Evolutionary conservation across 2,113 vertebrate genomes (phyloP).

Genomic region (Triplophysa dalaica): DNA sequence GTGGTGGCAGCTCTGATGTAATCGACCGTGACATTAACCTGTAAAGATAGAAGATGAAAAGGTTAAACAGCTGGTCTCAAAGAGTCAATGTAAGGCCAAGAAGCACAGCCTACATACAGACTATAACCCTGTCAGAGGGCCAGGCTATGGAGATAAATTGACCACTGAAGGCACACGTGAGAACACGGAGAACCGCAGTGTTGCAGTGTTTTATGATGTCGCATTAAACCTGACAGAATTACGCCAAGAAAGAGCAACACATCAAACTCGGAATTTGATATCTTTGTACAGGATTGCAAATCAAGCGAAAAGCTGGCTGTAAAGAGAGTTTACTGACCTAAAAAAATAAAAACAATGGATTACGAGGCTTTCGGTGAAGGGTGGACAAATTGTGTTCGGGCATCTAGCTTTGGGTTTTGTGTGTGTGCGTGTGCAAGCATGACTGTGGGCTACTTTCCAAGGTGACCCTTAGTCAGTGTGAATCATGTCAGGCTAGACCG

Average conservation of each 20-base stretch:
- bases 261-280: conserved; percentile 9
- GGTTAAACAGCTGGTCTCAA: background rate
- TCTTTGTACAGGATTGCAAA: conserved; percentile 18
- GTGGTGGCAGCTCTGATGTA: conserved; percentile 93
- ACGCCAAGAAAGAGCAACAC: conserved; percentile 32
- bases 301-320: conserved; percentile 23
- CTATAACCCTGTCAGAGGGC: background rate
- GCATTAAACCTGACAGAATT: conserved; percentile 37
- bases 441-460: conserved; percentile 74
- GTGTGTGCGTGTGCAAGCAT: conserved; percentile 44
- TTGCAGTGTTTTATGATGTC: conserved; percentile 12
- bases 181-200: background rate
- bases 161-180: conserved; percentile 14
- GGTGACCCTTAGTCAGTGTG: conserved; percentile 81
- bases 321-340: background rate
- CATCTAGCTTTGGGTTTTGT: conserved; percentile 11
- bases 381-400: conserved; percentile 15
- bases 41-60: conserved; percentile 40
- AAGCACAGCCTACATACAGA: conserved; percentile 9
- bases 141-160: conserved; percentile 29
- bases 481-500: conserved; percentile 79
- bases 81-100: conserved; percentile 7
- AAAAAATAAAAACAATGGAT: conserved; percentile 9
- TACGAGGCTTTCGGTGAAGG: background rate
- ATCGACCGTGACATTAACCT: conserved; percentile 95